A percentile compares a stretch with the other conserved stretches of the same genome.
phyloP scores from a whole-genome alignment of 2,113 vertebrate species.

The Uria lomvia region DNA sequence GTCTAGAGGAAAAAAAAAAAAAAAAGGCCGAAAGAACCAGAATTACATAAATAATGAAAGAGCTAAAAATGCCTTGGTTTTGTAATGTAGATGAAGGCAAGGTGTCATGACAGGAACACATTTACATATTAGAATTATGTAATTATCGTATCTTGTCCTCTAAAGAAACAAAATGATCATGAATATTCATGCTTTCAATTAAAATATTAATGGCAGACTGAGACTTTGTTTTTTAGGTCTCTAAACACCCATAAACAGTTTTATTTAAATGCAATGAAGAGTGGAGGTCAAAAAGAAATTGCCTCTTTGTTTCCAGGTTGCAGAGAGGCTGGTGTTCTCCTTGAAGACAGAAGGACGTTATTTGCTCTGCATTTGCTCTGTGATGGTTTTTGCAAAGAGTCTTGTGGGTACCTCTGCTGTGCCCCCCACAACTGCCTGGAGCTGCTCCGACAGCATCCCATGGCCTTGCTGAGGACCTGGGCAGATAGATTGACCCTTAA shows the following conservation, averaged over 20 bases:
- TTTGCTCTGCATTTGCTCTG: not conserved
- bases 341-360: not conserved
- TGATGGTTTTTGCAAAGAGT: not conserved
- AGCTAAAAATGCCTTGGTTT: slow-evolving; percentile 60
- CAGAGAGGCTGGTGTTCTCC: not conserved
- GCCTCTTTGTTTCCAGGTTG: not conserved
- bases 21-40: not conserved
- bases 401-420: not conserved
- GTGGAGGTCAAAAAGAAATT: slow-evolving; percentile 22
- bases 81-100: slow-evolving; percentile 73
- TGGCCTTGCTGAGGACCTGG: not conserved
- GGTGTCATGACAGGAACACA: slow-evolving; percentile 65
- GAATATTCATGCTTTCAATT: slow-evolving; percentile 75
- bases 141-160: slow-evolving; percentile 55
- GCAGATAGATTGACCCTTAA: not conserved
- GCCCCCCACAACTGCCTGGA: not conserved
- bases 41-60: slow-evolving; percentile 74
- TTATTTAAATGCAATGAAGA: slow-evolving; percentile 56
- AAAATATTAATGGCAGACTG: slow-evolving; percentile 75
- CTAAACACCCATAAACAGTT: slow-evolving; percentile 62
- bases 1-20: not conserved
- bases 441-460: not conserved
- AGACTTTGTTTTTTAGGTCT: slow-evolving; percentile 65
- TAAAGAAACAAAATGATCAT: slow-evolving; percentile 52
- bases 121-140: slow-evolving; percentile 75